Conservation (phyloP, 2,888 invertebrate genomes). For the Dendrolimus houi region DNA sequence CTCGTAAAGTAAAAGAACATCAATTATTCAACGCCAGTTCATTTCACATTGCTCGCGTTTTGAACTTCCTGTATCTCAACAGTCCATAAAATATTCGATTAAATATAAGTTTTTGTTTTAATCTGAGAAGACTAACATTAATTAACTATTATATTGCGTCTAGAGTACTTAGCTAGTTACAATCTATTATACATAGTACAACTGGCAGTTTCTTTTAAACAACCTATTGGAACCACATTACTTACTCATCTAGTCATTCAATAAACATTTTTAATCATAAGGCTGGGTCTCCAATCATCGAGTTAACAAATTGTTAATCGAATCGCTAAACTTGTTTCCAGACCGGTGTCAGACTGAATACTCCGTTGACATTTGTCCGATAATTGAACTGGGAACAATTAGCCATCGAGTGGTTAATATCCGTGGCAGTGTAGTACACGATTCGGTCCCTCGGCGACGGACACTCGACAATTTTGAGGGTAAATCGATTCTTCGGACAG, state of each 20-base stretch:
- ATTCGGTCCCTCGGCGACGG: slow-evolving; percentile 31
- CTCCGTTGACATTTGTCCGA: slow-evolving; percentile 64
- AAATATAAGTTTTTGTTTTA: too few relatives aligned
- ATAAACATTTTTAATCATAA: neutral
- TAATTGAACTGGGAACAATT: slow-evolving; percentile 73
- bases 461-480: slow-evolving; percentile 51
- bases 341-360: slow-evolving; percentile 24
- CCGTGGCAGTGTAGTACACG: slow-evolving; percentile 46
- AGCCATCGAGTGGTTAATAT: slow-evolving; percentile 70
- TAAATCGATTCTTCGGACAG: slow-evolving; percentile 48
- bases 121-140: too few relatives aligned
- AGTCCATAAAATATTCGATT: neutral
- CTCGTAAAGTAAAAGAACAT: neutral
- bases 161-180: too few relatives aligned
- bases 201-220: too few relatives aligned
- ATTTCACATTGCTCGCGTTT: neutral
- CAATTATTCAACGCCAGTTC: neutral
- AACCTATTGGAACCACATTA: too few relatives aligned
- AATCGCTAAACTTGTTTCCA: slow-evolving; percentile 43
- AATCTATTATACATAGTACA: too few relatives aligned
- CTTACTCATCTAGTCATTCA: neutral
- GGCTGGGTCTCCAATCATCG: neutral
- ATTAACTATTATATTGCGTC: too few relatives aligned
- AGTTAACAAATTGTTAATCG: slow-evolving; percentile 24
- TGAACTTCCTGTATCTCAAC: neutral